phyloP scores from a whole-genome alignment of 2,797 vertebrate genomes.

The Poeciliopsis presidionis region DNA sequence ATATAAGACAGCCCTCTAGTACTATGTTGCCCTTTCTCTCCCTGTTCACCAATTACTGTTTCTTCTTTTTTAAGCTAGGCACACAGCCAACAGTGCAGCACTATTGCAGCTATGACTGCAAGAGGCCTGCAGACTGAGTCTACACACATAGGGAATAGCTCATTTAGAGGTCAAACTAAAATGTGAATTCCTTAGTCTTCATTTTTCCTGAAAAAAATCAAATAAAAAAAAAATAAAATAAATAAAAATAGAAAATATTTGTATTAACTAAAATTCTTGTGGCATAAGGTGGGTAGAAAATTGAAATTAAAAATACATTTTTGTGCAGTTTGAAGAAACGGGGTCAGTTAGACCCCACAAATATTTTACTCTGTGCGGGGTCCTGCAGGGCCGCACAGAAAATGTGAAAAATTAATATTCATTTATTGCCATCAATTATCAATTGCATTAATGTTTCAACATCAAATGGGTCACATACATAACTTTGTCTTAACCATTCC shows the following conservation, averaged over 20 bases:
- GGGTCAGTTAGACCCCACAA: no score
- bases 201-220: neutral
- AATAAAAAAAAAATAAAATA: no score
- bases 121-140: slow-evolving; percentile 23
- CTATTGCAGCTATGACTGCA: slow-evolving; percentile 34
- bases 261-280: neutral
- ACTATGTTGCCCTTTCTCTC: slow-evolving; percentile 45
- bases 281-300: neutral
- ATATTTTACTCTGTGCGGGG: no score
- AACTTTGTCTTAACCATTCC: neutral
- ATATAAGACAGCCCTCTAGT: slow-evolving; percentile 42
- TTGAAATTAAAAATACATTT: neutral
- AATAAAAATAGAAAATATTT: neutral
- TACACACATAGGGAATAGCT: slow-evolving; percentile 15
- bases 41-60: slow-evolving; percentile 47
- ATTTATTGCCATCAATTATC: neutral
- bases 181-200: neutral
- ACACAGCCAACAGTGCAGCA: slow-evolving; percentile 54
- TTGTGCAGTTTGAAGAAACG: neutral
- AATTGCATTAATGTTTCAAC: neutral
- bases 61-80: slow-evolving; percentile 39
- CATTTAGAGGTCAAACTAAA: slow-evolving; percentile 7
- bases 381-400: neutral
- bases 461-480: neutral
- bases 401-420: neutral